Conservation (phyloP, 2,113 vertebrate species). For the Hemibagrus wyckioides region DNA sequence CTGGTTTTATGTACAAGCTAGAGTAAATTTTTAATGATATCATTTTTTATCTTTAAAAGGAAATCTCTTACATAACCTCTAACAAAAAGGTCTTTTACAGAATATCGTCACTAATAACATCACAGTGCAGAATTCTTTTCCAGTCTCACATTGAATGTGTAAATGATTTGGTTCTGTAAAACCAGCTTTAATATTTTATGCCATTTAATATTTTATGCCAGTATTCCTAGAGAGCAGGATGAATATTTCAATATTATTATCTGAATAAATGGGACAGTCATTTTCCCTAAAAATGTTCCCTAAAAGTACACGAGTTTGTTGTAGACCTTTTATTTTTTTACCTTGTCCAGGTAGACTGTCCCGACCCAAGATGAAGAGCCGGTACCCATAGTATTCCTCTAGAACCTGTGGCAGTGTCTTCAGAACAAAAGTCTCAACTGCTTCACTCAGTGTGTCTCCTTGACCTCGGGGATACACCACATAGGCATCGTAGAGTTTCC, state of each 20-base stretch:
- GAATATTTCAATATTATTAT: background rate
- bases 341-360: constrained; percentile 85
- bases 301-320: background rate
- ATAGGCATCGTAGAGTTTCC: constrained; percentile 89
- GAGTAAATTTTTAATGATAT: too few relatives aligned
- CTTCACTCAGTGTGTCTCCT: constrained; percentile 51
- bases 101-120: background rate
- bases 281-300: background rate
- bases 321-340: constrained; percentile 60
- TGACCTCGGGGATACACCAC: constrained; percentile 80
- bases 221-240: background rate
- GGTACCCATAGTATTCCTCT: constrained; percentile 85
- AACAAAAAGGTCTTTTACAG: background rate
- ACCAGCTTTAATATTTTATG: background rate
- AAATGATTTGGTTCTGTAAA: background rate
- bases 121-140: background rate
- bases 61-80: background rate
- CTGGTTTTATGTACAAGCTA: too few relatives aligned
- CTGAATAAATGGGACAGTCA: background rate
- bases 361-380: constrained; percentile 85
- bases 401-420: constrained; percentile 82
- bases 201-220: background rate
- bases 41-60: too few relatives aligned
- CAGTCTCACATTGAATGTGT: background rate
- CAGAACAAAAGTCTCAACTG: constrained; percentile 74